phyloP scores from a whole-genome alignment of 2,797 vertebrate species.

The Adelosebastes latens region DNA sequence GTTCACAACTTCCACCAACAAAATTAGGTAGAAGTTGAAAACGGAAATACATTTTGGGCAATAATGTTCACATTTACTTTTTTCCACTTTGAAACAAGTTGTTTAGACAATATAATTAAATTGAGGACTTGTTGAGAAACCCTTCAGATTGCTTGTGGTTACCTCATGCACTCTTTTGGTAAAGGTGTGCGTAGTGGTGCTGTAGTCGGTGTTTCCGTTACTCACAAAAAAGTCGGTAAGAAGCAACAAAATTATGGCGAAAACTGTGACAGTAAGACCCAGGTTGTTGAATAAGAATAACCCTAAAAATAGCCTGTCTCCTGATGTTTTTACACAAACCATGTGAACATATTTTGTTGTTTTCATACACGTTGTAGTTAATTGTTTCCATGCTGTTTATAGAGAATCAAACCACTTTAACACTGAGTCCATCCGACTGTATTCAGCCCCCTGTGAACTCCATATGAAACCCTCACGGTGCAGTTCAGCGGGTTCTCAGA shows the following conservation, averaged over 20 bases:
- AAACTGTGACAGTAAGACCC: not conserved
- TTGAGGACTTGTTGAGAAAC: not conserved
- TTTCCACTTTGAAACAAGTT: not conserved
- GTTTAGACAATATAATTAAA: not conserved
- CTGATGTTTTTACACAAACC: not conserved
- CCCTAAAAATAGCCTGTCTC: too few relatives aligned
- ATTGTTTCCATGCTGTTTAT: not conserved
- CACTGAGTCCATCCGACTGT: slow-evolving; percentile 30
- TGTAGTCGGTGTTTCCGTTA: not conserved
- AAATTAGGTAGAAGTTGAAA: not conserved
- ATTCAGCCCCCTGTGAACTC: slow-evolving; percentile 56
- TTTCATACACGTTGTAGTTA: not conserved
- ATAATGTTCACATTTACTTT: not conserved
- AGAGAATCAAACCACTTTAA: not conserved
- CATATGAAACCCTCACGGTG: slow-evolving; percentile 56
- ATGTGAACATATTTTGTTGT: not conserved
- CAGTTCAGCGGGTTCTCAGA: slow-evolving; percentile 78
- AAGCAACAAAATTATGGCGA: not conserved
- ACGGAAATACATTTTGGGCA: not conserved
- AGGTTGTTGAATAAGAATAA: not conserved
- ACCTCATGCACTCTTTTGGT: too few relatives aligned
- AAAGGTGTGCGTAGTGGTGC: not conserved
- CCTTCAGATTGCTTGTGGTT: not conserved
- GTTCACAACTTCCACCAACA: not conserved
- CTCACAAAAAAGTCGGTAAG: not conserved